These are phyloP conservation scores for Eonycteris spelaea DNA, from an alignment of 2,113 vertebrate genomes.

Conservation along the genomic window DNA sequence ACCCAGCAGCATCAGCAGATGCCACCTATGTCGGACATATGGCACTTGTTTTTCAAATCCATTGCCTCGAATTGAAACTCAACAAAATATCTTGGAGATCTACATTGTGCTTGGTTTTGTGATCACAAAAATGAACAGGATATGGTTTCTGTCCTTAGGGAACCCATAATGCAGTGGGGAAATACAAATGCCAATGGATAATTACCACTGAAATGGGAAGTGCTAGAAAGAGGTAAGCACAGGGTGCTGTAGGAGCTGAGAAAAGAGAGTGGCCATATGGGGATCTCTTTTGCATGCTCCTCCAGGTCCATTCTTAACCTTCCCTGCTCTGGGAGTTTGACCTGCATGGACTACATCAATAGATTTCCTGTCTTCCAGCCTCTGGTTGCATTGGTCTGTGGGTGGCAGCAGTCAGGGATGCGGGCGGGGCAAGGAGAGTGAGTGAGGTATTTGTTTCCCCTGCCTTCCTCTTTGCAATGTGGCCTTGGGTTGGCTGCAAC, in stretches of 20 bases:
- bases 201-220: not conserved
- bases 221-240: not conserved
- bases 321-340: not conserved
- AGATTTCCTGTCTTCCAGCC: not conserved
- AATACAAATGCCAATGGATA: not conserved
- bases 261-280: not conserved
- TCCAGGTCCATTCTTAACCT: not conserved
- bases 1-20: conserved; percentile 40
- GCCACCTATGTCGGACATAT: conserved; percentile 42
- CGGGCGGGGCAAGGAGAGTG: not conserved
- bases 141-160: not conserved
- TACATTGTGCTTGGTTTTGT: conserved; percentile 1
- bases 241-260: not conserved
- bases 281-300: not conserved
- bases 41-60: conserved; percentile 60
- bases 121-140: not conserved
- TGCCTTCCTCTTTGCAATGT: not conserved
- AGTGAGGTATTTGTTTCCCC: not conserved
- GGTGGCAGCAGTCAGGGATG: not conserved
- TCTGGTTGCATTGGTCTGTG: not conserved
- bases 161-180: not conserved
- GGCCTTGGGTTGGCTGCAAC: not conserved
- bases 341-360: not conserved
- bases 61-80: conserved; percentile 49
- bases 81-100: conserved; percentile 34